Evolutionary conservation across 2,113 vertebrate genomes (phyloP).

Genomic region (Pitta sordida): DNA sequence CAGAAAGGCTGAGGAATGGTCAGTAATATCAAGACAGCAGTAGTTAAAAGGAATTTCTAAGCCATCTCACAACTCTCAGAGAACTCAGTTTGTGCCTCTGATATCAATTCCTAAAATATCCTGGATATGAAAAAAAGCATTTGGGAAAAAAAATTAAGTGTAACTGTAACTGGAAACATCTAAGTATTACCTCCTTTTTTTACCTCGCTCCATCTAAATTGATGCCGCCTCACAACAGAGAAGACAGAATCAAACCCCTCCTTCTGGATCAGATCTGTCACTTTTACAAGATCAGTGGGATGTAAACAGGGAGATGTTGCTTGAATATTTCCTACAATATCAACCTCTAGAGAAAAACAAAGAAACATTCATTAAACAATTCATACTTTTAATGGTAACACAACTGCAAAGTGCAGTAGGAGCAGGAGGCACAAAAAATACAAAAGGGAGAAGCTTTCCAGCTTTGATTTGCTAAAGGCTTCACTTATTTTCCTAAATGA

Average conservation of each 20-base stretch:
- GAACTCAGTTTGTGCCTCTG: background rate
- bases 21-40: background rate
- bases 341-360: constrained; percentile 77
- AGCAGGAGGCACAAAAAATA: background rate
- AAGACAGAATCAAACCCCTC: constrained; percentile 88
- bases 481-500: background rate
- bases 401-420: background rate
- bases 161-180: background rate
- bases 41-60: background rate
- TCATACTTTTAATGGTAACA: background rate
- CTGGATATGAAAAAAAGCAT: background rate
- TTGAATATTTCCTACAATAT: constrained; percentile 91
- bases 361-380: background rate
- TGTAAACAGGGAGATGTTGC: constrained; percentile 95
- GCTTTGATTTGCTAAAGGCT: background rate
- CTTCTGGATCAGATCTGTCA: constrained; percentile 81
- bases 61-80: background rate
- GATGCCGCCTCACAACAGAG: constrained; percentile 88
- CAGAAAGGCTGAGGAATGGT: background rate
- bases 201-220: constrained; percentile 93
- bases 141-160: background rate
- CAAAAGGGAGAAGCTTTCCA: background rate
- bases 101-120: background rate
- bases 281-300: constrained; percentile 82
- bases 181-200: constrained; percentile 78